Percentiles rank a stretch among this genome's conserved stretches.
phyloP scores from a whole-genome alignment of 2,113 vertebrate genomes.

The Chaetodon auriga region DNA sequence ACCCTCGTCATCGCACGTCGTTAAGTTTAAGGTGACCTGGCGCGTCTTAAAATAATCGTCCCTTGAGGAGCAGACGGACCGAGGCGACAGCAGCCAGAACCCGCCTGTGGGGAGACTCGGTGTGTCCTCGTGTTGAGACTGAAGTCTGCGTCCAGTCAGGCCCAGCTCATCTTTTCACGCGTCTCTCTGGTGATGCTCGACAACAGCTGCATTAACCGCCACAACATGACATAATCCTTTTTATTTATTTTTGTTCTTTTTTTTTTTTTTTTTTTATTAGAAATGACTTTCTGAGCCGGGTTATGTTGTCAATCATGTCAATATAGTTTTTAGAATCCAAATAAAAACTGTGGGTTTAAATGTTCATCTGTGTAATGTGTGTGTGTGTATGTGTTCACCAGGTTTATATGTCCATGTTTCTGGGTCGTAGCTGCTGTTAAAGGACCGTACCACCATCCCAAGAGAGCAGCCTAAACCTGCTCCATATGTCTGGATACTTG shows the following conservation, averaged over 20 bases:
- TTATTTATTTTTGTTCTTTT: constrained; percentile 68
- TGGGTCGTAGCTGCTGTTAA: too few species aligned
- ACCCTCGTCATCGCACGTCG: not conserved
- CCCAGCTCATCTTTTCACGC: constrained; percentile 39
- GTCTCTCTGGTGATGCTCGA: constrained; percentile 41
- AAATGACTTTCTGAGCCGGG: constrained; percentile 74
- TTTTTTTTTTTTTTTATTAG: constrained; percentile 56
- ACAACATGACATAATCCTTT: constrained; percentile 46
- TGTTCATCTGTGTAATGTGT: constrained; percentile 18
- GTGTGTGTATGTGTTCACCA: constrained; percentile 9
- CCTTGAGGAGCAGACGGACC: not conserved
- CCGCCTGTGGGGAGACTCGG: not conserved
- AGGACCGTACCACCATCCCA: too few species aligned
- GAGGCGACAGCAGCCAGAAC: constrained; percentile 16
- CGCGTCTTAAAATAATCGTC: not conserved
- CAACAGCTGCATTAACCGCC: constrained; percentile 40
- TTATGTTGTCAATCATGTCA: constrained; percentile 82
- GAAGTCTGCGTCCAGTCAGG: constrained; percentile 16
- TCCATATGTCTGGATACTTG: too few species aligned
- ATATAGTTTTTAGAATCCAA: constrained; percentile 82
- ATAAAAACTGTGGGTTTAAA: constrained; percentile 81
- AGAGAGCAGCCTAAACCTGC: too few species aligned
- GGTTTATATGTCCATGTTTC: too few species aligned
- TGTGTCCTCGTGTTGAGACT: constrained; percentile 5
- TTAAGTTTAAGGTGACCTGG: not conserved